These are phyloP conservation scores for Nipponia nippon DNA, from an alignment of 2,113 vertebrate species.

Conservation along the genomic window DNA sequence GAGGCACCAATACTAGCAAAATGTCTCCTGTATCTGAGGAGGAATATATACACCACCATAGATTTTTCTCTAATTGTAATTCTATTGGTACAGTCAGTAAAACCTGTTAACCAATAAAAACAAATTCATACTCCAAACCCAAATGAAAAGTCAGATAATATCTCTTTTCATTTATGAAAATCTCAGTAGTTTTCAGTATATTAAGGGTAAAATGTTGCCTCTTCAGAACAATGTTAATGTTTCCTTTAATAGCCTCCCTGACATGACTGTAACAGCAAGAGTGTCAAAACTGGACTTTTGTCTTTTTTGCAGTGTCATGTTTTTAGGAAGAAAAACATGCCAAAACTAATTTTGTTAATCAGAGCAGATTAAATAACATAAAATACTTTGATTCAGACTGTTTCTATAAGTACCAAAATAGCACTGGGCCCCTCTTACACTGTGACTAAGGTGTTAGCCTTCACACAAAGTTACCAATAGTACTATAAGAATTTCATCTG, in stretches of 20 bases:
- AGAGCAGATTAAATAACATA: not conserved
- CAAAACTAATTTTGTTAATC: not conserved
- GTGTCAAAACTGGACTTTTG: not conserved
- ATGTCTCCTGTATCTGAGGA: not conserved
- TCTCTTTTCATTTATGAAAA: not conserved
- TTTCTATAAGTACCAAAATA: not conserved
- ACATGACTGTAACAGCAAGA: not conserved
- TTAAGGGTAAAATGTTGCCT: not conserved
- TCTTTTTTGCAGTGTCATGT: not conserved
- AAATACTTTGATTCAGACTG: not conserved
- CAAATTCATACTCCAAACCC: not conserved
- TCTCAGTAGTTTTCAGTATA: not conserved
- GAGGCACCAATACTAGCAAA: not conserved
- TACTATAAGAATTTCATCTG: not conserved
- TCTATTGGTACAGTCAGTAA: not conserved
- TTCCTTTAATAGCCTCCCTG: not conserved
- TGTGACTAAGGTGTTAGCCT: not conserved
- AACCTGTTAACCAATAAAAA: not conserved
- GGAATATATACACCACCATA: not conserved
- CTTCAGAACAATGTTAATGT: not conserved
- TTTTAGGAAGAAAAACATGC: not conserved
- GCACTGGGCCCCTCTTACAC: accelerated
- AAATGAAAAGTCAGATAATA: not conserved
- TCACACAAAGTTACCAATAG: not conserved
- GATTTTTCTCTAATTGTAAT: not conserved